These are phyloP conservation scores for Scophthalmus maximus DNA, from an alignment of 2,113 vertebrate genomes.

Conservation along the genomic window DNA sequence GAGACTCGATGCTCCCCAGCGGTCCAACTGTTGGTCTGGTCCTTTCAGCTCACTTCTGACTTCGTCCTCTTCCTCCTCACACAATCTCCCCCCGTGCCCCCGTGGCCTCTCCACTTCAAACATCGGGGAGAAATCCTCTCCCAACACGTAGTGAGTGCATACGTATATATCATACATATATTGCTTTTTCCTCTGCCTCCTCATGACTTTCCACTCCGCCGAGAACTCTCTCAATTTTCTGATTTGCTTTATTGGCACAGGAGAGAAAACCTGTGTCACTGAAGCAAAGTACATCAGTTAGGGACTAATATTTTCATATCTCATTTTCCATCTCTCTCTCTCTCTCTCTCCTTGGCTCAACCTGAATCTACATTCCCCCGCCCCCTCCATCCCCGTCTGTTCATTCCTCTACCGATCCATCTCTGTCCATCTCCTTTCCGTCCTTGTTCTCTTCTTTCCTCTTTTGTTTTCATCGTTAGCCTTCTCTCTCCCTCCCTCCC, in stretches of 20 bases:
- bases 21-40: not conserved
- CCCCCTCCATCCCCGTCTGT: conserved; percentile 9
- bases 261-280: conserved; percentile 31
- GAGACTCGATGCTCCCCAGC: not conserved
- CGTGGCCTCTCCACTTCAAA: conserved; percentile 70
- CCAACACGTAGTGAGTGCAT: conserved; percentile 34
- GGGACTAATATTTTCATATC: conserved; percentile 36
- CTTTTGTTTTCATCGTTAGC: not conserved
- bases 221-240: conserved; percentile 53
- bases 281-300: conserved; percentile 40
- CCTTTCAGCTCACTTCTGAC: not conserved
- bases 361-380: too few relatives aligned
- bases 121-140: conserved; percentile 41
- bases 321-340: conserved; percentile 11
- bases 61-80: conserved; percentile 25
- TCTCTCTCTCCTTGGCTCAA: conserved; percentile 25
- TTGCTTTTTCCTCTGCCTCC: conserved; percentile 46
- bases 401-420: not conserved
- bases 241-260: conserved; percentile 55
- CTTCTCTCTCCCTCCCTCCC: not conserved
- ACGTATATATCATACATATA: conserved; percentile 54
- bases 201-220: conserved; percentile 33
- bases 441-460: conserved; percentile 26
- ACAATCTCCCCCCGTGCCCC: conserved; percentile 29
- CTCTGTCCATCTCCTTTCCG: not conserved